Percentiles rank a stretch among this genome's conserved stretches.
phyloP scores from a whole-genome alignment of 1,140 invertebrate species.

The Meloidogyne hapla region DNA sequence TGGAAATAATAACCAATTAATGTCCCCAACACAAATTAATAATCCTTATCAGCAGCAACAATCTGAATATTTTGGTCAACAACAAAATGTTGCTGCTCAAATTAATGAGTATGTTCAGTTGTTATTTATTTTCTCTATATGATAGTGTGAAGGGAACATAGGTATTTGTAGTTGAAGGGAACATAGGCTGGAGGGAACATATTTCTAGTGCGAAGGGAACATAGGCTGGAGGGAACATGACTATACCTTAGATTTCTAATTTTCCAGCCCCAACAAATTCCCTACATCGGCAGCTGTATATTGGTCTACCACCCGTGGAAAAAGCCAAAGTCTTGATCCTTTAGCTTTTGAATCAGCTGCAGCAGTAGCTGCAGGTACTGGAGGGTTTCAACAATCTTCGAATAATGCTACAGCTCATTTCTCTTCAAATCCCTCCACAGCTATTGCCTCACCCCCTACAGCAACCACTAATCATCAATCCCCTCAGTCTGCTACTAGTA shows the following conservation, averaged over 20 bases:
- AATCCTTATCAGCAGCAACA: background rate
- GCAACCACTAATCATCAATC: background rate
- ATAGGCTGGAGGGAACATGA: too few species aligned
- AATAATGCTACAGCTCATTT: conserved; percentile 5
- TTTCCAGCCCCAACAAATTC: conserved; percentile 13
- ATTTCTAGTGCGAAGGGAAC: too few species aligned
- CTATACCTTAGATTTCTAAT: background rate
- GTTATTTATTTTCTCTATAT: background rate
- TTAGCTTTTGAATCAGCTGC: conserved; percentile 19
- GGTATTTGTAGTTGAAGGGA: too few species aligned
- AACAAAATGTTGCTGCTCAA: background rate
- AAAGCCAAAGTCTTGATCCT: conserved; percentile 40
- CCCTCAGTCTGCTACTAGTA: background rate
- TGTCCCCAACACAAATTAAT: background rate
- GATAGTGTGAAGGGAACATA: too few species aligned
- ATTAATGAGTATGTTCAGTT: background rate
- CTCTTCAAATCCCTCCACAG: conserved; percentile 13
- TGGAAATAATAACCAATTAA: background rate
- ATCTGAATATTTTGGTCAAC: background rate
- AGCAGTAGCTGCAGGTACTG: background rate
- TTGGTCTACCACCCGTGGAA: conserved; percentile 28
- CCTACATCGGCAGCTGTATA: conserved; percentile 20
- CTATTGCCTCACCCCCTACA: conserved; percentile 7
- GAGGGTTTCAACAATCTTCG: background rate
- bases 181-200: too few species aligned